These are phyloP conservation scores for Parnassius glacialis DNA, from an alignment of 2,888 invertebrate genomes.

Conservation along the genomic window DNA sequence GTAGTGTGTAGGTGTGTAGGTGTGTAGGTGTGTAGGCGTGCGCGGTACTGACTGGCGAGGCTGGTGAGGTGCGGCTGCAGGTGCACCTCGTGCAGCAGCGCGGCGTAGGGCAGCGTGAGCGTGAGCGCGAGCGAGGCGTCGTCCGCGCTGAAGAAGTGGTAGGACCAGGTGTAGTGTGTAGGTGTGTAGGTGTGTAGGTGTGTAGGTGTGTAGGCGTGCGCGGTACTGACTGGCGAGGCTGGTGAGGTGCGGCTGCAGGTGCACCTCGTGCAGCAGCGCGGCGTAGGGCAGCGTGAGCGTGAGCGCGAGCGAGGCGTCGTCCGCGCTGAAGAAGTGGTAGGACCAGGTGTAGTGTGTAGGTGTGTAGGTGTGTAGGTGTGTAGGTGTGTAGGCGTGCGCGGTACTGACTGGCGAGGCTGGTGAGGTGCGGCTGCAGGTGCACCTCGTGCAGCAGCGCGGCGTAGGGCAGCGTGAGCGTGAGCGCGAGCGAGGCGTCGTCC, in stretches of 20 bases:
- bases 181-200: too few species aligned
- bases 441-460: conserved; percentile 93
- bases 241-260: conserved; percentile 91
- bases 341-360: too few species aligned
- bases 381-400: not conserved
- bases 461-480: conserved; percentile 92
- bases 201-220: not conserved
- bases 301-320: conserved; percentile 92
- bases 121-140: conserved; percentile 93
- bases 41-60: conserved; percentile 83
- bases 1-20: too few species aligned
- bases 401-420: conserved; percentile 87
- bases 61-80: conserved; percentile 92
- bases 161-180: too few species aligned
- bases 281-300: conserved; percentile 93
- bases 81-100: conserved; percentile 92
- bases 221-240: conserved; percentile 85
- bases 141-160: conserved; percentile 94
- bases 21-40: too few species aligned
- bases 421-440: conserved; percentile 91
- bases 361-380: too few species aligned
- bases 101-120: conserved; percentile 92
- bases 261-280: conserved; percentile 92
- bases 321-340: conserved; percentile 95
- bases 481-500: conserved; percentile 91